Percentiles rank a stretch among this genome's conserved stretches.
Conservation (phyloP, 64 coral and sea anemone genomes). For the Stylophora pistillata region DNA sequence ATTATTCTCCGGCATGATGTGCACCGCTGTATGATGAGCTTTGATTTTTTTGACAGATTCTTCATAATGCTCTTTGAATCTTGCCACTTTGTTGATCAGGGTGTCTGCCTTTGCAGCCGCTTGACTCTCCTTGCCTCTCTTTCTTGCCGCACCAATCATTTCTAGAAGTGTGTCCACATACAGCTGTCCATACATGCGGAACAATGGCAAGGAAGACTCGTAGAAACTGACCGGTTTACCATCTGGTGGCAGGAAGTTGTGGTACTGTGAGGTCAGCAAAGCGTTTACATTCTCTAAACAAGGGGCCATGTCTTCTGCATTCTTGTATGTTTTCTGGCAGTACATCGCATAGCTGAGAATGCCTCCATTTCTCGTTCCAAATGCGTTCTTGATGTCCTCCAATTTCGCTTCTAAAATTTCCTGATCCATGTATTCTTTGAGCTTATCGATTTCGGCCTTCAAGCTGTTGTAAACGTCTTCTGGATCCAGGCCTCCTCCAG, state of each 20-base stretch:
- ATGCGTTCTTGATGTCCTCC: neutral
- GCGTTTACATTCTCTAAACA: neutral
- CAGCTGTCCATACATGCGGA: neutral
- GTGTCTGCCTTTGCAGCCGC: neutral
- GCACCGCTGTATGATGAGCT: neutral
- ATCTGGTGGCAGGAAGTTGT: neutral
- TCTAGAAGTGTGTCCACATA: neutral
- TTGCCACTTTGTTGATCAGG: neutral
- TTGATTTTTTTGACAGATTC: neutral
- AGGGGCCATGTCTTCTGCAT: neutral
- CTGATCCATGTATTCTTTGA: neutral
- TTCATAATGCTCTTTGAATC: neutral
- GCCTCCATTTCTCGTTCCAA: neutral
- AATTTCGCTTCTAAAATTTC: neutral
- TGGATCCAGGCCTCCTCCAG: neutral
- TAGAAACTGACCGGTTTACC: neutral
- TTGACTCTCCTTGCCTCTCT: neutral
- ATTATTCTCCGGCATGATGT: neutral
- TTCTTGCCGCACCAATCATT: neutral
- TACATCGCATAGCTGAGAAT: neutral
- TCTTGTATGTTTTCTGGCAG: neutral
- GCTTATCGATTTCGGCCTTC: neutral
- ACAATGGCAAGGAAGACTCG: neutral
- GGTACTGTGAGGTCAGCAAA: neutral
- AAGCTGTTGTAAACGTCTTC: neutral